These are phyloP conservation scores for Leguminivora glycinivorella DNA, from an alignment of 1,140 invertebrate genomes.

Conservation along the genomic window DNA sequence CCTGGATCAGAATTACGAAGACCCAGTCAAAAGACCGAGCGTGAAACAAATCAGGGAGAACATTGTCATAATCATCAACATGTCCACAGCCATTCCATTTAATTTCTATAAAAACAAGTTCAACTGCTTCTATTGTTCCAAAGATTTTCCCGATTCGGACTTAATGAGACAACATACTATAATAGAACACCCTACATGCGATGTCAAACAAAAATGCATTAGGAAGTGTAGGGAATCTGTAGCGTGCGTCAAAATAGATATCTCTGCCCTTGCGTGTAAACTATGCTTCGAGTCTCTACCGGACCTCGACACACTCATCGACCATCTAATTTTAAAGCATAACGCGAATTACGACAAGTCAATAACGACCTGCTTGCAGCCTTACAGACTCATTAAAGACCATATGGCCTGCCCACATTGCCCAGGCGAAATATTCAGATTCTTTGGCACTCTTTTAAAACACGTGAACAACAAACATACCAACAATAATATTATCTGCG, in stretches of 20 bases:
- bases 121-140: slow-evolving; percentile 71
- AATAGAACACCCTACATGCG: slow-evolving; percentile 60
- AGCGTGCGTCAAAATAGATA: slow-evolving; percentile 68
- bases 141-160: slow-evolving; percentile 67
- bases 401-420: slow-evolving; percentile 67
- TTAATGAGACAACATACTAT: slow-evolving; percentile 64
- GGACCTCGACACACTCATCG: slow-evolving; percentile 56
- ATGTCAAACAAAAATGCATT: slow-evolving; percentile 64
- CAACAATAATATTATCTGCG: slow-evolving; percentile 69
- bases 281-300: slow-evolving; percentile 61
- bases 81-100: slow-evolving; percentile 71
- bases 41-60: slow-evolving; percentile 70
- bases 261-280: slow-evolving; percentile 64
- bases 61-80: slow-evolving; percentile 65
- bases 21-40: slow-evolving; percentile 52
- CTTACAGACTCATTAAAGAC: slow-evolving; percentile 65
- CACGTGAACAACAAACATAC: slow-evolving; percentile 70
- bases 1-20: slow-evolving; percentile 50
- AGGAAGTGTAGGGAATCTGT: slow-evolving; percentile 64
- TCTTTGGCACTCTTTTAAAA: slow-evolving; percentile 69
- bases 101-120: slow-evolving; percentile 74
- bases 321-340: slow-evolving; percentile 64
- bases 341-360: slow-evolving; percentile 65
- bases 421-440: slow-evolving; percentile 59
- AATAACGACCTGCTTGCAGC: slow-evolving; percentile 67